phyloP scores from a whole-genome alignment of 2,113 vertebrate genomes.

The Carettochelys insculpta region DNA sequence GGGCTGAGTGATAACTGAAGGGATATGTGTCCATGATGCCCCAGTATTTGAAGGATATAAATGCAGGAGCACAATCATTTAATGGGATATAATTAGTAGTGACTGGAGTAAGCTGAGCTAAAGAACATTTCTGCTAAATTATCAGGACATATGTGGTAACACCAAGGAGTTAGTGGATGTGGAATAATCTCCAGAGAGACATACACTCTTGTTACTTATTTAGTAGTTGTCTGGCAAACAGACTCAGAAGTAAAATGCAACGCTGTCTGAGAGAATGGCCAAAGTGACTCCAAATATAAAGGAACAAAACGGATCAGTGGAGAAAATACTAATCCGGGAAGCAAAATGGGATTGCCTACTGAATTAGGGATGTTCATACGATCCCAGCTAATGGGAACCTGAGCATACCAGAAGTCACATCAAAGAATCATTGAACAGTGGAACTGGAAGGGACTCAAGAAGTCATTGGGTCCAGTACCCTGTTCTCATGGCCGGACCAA shows the following conservation, averaged over 20 bases:
- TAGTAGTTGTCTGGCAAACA: background rate
- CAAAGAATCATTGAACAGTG: too few species aligned
- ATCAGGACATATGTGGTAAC: background rate
- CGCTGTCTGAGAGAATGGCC: background rate
- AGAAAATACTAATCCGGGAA: background rate
- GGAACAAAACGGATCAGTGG: background rate
- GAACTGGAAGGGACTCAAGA: too few species aligned
- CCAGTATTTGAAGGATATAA: background rate
- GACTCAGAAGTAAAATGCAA: background rate
- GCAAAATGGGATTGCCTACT: background rate
- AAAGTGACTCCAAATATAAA: background rate
- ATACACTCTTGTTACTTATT: background rate
- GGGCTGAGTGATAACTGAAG: conserved; percentile 4
- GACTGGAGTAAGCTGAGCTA: background rate
- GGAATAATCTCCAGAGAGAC: background rate
- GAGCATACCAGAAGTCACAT: background rate
- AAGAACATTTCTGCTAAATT: background rate
- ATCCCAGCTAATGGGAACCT: background rate
- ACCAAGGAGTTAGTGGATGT: background rate
- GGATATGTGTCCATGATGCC: background rate
- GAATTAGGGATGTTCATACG: rapidly evolving
- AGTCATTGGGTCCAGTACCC: too few species aligned
- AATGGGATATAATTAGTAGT: conserved; percentile 6
- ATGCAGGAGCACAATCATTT: background rate
- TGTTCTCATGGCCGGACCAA: too few species aligned